phyloP scores from a whole-genome alignment of 2,797 vertebrate genomes.

The Gobionotothen gibberifrons region DNA sequence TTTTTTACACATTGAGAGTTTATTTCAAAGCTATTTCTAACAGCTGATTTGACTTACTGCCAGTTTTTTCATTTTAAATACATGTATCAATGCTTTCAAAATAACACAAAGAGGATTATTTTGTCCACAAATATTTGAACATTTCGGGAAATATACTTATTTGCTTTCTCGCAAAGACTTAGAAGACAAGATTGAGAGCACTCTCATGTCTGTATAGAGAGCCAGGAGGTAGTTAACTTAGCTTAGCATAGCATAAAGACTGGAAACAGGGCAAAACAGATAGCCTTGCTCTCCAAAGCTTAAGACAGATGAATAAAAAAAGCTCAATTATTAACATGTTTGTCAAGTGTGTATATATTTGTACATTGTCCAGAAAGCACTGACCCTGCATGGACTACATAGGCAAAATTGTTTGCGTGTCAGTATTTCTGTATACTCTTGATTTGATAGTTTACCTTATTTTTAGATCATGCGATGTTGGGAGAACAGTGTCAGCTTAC shows the following conservation, averaged over 20 bases:
- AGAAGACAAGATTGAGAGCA: background rate
- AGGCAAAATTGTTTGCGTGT: background rate
- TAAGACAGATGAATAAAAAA: background rate
- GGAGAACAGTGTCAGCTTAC: conserved; percentile 44
- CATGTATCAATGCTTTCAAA: background rate
- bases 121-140: background rate
- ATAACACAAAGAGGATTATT: background rate
- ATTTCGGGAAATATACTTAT: background rate
- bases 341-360: too few species aligned
- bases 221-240: background rate
- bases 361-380: too few species aligned
- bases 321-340: background rate
- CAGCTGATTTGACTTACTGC: too few species aligned
- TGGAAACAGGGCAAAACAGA: background rate
- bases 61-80: background rate
- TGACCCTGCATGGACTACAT: background rate
- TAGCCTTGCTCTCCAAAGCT: background rate
- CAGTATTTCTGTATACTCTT: background rate
- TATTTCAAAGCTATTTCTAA: background rate
- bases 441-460: conserved; percentile 20
- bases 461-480: conserved; percentile 38
- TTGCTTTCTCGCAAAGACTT: background rate
- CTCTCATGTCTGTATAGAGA: background rate
- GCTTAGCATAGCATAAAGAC: background rate
- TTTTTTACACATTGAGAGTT: background rate